Conservation (phyloP, 2,797 vertebrate species). For the Crenuchus spilurus region DNA sequence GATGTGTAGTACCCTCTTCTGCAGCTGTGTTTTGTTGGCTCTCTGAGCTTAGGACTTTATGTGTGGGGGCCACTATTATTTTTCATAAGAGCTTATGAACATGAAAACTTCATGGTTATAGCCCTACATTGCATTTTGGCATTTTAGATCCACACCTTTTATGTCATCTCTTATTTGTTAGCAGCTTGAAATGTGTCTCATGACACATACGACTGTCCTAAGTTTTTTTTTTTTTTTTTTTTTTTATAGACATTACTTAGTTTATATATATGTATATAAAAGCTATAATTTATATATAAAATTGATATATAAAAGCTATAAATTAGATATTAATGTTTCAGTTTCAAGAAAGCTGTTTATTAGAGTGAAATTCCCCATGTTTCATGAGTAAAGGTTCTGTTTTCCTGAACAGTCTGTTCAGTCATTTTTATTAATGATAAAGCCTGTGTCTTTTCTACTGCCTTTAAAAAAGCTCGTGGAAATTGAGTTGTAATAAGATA, state of each 20-base stretch:
- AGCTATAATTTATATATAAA: no score
- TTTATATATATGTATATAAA: no score
- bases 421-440: constrained; percentile 62
- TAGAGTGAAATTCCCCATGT: constrained; percentile 3
- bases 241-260: no score
- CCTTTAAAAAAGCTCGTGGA: constrained; percentile 62
- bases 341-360: background rate
- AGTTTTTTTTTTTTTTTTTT: no score
- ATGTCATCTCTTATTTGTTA: constrained; percentile 5
- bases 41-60: constrained; percentile 48
- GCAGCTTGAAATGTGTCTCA: background rate
- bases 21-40: constrained; percentile 59
- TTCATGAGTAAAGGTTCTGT: constrained; percentile 9
- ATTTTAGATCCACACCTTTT: background rate
- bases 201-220: no score
- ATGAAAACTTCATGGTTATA: constrained; percentile 14
- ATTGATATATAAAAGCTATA: no score
- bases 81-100: constrained; percentile 43
- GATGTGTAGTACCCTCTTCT: constrained; percentile 41
- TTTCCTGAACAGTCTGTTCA: constrained; percentile 39
- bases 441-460: constrained; percentile 60
- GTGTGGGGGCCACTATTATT: constrained; percentile 25
- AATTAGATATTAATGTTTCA: background rate
- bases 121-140: constrained; percentile 7
- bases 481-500: constrained; percentile 64